Evolutionary conservation across 2,888 invertebrate genomes (phyloP).

Genomic region (Arrhopalites spinosus): DNA sequence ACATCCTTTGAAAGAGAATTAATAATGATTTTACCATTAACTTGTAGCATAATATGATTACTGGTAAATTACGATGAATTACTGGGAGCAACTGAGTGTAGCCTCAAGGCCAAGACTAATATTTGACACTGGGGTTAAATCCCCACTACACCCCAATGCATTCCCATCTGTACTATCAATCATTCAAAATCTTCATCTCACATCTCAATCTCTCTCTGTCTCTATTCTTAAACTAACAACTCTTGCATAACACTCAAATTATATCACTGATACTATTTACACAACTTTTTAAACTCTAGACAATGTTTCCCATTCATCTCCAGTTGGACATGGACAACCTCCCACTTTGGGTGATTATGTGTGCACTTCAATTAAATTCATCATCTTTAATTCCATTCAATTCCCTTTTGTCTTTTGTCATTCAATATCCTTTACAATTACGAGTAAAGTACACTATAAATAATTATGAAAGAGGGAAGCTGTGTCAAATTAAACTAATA

Average conservation of each 20-base stretch:
- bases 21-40: background rate
- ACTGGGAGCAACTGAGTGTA: background rate
- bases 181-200: background rate
- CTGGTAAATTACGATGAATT: background rate
- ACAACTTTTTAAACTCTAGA: background rate
- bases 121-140: background rate
- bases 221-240: background rate
- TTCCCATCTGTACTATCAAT: too few species aligned
- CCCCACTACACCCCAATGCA: background rate
- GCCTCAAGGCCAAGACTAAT: slow-evolving; percentile 1
- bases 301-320: background rate
- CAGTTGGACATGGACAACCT: background rate
- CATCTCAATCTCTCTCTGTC: background rate
- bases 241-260: background rate
- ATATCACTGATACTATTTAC: background rate
- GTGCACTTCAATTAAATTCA: too few species aligned
- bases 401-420: too few species aligned
- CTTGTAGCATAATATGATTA: background rate
- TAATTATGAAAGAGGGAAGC: too few species aligned
- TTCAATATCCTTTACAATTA: too few species aligned
- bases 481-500: too few species aligned
- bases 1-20: background rate
- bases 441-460: too few species aligned
- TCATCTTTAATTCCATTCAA: too few species aligned
- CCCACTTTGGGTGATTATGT: background rate